phyloP scores from a whole-genome alignment of 37 sponge, comb jelly and placozoan species.

The Eunapius fragilis region DNA sequence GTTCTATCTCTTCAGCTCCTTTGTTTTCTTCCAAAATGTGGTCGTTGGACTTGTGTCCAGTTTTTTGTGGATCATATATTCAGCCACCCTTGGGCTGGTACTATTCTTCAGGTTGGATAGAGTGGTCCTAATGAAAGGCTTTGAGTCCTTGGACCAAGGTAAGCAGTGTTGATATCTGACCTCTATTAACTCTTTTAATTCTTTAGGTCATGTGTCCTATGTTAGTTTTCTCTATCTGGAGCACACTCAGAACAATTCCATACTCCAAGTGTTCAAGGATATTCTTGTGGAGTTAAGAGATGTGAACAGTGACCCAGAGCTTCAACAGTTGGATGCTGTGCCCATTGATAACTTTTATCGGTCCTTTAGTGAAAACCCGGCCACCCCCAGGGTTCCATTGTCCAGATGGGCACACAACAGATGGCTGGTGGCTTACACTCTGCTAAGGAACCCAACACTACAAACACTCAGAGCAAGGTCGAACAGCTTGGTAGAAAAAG shows the following conservation, averaged over 20 bases:
- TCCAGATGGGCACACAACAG: conserved; percentile 25
- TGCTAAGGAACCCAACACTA: conserved; percentile 25
- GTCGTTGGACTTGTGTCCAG: conserved; percentile 31
- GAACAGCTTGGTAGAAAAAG: no score
- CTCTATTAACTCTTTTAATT: background rate
- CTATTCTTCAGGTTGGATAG: conserved; percentile 37
- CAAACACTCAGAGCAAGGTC: conserved; percentile 7
- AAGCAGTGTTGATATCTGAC: no score
- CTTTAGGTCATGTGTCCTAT: conserved; percentile 33
- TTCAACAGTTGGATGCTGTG: no score
- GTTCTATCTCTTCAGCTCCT: conserved; percentile 23
- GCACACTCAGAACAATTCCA: conserved; percentile 36
- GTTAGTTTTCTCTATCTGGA: conserved; percentile 50
- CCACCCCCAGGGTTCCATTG: background rate
- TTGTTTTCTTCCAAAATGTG: conserved; percentile 29
- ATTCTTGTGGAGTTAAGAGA: background rate
- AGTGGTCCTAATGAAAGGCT: conserved; percentile 42
- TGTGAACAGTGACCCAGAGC: no score
- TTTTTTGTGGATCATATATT: conserved; percentile 13
- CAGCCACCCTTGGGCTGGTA: conserved; percentile 23
- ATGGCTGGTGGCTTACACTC: conserved; percentile 52
- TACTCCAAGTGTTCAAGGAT: conserved; percentile 10
- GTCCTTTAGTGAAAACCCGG: no score
- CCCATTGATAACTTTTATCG: no score
- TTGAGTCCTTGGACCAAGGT: conserved; percentile 45